Conservation (phyloP, 64 coral and sea anemone species). For the Platygyra sinensis region DNA sequence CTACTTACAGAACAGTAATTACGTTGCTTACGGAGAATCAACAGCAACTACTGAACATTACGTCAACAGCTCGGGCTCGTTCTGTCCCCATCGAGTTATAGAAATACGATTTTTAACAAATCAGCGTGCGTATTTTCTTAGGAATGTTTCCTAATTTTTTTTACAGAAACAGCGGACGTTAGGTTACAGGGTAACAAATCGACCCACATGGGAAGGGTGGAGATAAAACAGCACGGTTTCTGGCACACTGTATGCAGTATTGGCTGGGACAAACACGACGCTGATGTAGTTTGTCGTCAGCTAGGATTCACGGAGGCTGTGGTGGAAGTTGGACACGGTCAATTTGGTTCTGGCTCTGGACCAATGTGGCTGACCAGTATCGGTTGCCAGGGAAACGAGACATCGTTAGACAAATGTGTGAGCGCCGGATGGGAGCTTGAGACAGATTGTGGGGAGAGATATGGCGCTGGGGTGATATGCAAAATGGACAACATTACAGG, state of each 20-base stretch:
- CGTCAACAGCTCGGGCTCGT: too few species aligned
- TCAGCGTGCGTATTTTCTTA: too few species aligned
- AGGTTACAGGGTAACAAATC: neutral
- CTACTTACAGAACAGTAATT: too few species aligned
- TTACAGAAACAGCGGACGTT: conserved; percentile 10
- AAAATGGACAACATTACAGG: conserved; percentile 13
- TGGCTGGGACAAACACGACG: conserved; percentile 31
- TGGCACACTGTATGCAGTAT: conserved; percentile 33
- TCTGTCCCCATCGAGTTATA: too few species aligned
- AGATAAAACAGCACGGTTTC: conserved; percentile 19
- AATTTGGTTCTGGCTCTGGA: conserved; percentile 16
- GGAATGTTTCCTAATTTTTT: too few species aligned
- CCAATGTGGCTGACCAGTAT: conserved; percentile 39
- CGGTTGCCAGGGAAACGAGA: conserved; percentile 19
- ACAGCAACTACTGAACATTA: too few species aligned
- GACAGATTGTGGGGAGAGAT: neutral
- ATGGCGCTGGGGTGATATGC: conserved; percentile 4
- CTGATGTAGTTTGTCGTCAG: conserved; percentile 55
- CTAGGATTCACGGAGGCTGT: conserved; percentile 20
- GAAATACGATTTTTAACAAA: too few species aligned
- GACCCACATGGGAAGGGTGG: conserved; percentile 33
- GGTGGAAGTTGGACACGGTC: conserved; percentile 13
- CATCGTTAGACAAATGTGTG: conserved; percentile 34
- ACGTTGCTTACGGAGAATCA: too few species aligned
- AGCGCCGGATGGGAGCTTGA: conserved; percentile 28